A percentile compares a stretch with the other conserved stretches of the same genome.
phyloP scores from a whole-genome alignment of 2,888 invertebrate species.

The Coecobrya sp. region DNA sequence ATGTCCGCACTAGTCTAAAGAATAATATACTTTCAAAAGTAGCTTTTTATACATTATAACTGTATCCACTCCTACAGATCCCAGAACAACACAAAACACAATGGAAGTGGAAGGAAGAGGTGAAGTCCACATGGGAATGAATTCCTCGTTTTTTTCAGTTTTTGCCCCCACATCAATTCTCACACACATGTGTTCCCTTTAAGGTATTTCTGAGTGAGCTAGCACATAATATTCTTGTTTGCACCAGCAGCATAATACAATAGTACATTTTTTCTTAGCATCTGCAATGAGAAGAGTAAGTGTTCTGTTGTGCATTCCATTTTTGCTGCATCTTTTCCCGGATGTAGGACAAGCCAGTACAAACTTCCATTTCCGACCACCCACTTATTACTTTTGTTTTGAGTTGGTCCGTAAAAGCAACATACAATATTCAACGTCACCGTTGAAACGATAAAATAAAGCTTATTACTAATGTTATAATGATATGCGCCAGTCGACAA shows the following conservation, averaged over 20 bases:
- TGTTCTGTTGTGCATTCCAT: background rate
- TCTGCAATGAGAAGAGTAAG: background rate
- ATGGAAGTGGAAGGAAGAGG: slow-evolving; percentile 51
- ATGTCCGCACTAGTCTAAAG: background rate
- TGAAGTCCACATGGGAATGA: slow-evolving; percentile 60
- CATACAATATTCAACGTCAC: background rate
- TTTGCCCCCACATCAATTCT: slow-evolving; percentile 27
- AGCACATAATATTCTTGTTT: background rate
- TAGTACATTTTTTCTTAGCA: background rate
- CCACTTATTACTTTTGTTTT: background rate
- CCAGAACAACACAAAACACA: background rate
- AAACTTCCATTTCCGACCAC: slow-evolving; percentile 34
- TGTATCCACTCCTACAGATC: background rate
- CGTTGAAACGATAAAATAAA: background rate
- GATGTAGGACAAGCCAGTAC: slow-evolving; percentile 24
- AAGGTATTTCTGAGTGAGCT: background rate
- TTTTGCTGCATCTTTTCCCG: slow-evolving; percentile 27
- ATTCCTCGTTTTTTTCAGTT: slow-evolving; percentile 35
- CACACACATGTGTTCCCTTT: slow-evolving; percentile 41
- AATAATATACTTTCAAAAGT: slow-evolving; percentile 20
- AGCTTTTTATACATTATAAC: slow-evolving; percentile 1
- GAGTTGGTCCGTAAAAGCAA: background rate
- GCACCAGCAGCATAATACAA: background rate
- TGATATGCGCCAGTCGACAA: slow-evolving; percentile 13
- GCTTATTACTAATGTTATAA: background rate